Evolutionary conservation across 2,113 vertebrate genomes (phyloP).

Genomic region (Eretmochelys imbricata): DNA sequence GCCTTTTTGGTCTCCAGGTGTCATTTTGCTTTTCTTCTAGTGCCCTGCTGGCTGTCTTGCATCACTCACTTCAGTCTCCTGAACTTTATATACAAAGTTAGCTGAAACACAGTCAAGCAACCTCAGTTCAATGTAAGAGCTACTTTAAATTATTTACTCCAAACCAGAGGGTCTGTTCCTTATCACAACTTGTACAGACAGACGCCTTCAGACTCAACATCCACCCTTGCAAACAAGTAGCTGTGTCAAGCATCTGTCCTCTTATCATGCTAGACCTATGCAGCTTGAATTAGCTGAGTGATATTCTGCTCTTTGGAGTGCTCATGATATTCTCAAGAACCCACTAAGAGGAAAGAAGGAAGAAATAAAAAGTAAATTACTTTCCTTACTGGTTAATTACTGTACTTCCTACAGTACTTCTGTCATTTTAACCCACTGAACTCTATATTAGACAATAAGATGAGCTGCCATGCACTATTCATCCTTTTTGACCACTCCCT

Average conservation of each 20-base stretch:
- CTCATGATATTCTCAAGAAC: not conserved
- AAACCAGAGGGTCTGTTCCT: not conserved
- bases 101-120: not conserved
- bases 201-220: not conserved
- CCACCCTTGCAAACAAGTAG: not conserved
- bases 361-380: conserved; percentile 59
- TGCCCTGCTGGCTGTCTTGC: not conserved
- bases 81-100: not conserved
- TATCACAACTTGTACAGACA: not conserved
- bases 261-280: not conserved
- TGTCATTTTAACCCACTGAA: not conserved
- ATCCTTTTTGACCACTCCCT: not conserved
- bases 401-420: conserved; percentile 34
- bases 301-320: not conserved
- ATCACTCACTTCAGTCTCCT: not conserved
- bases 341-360: not conserved
- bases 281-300: not conserved
- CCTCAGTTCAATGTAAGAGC: not conserved
- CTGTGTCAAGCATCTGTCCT: not conserved
- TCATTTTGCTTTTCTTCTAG: not conserved
- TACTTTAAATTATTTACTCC: not conserved
- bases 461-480: not conserved
- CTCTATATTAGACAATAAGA: not conserved
- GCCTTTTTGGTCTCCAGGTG: not conserved
- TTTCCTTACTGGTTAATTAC: conserved; percentile 47